phyloP scores from a whole-genome alignment of 2,113 vertebrate species.

The Ovis aries region ARS-UI_Ramb_v3.0 NC_056071.1:58030501-58031000 shows the following conservation, averaged over 20 bases:
- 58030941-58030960: background rate
- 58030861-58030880: background rate
- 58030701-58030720: background rate
- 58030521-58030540: background rate
- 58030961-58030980: background rate
- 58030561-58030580: background rate
- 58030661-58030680: rapidly evolving
- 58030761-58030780: background rate
- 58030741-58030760: background rate
- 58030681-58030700: rapidly evolving
- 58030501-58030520: background rate
- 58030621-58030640: background rate
- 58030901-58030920: background rate
- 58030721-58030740: background rate
- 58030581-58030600: background rate
- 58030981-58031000: background rate
- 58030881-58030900: background rate
- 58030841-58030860: background rate
- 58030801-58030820: background rate
- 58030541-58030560: background rate
- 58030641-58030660: background rate
- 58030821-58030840: background rate
- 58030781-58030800: background rate
- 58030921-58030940: background rate
- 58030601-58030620: background rate